Conservation (phyloP, 2,113 vertebrate genomes). For the Centropus unirufus region DNA sequence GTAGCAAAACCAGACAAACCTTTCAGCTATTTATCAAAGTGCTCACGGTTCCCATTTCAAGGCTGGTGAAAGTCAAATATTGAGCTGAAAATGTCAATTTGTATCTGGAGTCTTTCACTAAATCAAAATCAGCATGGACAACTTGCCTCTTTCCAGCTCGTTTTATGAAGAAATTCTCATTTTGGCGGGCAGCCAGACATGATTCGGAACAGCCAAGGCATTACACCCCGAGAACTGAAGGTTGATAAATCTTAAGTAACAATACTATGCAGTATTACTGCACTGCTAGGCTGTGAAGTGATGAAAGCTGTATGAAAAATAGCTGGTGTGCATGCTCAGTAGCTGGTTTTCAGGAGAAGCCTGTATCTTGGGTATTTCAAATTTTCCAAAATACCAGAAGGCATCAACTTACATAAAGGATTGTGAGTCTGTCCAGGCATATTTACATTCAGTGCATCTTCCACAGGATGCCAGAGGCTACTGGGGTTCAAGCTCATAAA, state of each 20-base stretch:
- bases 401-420: conserved; percentile 41
- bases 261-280: conserved; percentile 69
- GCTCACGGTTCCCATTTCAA: conserved; percentile 40
- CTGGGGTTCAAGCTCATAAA: not conserved
- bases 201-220: conserved; percentile 60
- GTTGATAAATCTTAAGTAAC: conserved; percentile 62
- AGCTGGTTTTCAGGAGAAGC: conserved; percentile 37
- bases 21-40: conserved; percentile 42
- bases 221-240: conserved; percentile 63
- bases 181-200: conserved; percentile 64
- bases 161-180: conserved; percentile 63
- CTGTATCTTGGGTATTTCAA: conserved; percentile 46
- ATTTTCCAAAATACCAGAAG: conserved; percentile 54
- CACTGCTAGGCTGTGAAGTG: conserved; percentile 53
- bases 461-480: not conserved
- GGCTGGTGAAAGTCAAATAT: conserved; percentile 66
- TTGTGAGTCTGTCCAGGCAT: not conserved
- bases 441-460: not conserved
- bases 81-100: conserved; percentile 58
- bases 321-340: conserved; percentile 49
- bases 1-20: conserved; percentile 21
- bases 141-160: conserved; percentile 51
- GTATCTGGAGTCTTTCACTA: conserved; percentile 41
- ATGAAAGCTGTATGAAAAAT: conserved; percentile 72
- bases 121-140: conserved; percentile 61